Evolutionary conservation across 2,797 vertebrate species (phyloP).

Genomic region (Pristis pectinata): DNA sequence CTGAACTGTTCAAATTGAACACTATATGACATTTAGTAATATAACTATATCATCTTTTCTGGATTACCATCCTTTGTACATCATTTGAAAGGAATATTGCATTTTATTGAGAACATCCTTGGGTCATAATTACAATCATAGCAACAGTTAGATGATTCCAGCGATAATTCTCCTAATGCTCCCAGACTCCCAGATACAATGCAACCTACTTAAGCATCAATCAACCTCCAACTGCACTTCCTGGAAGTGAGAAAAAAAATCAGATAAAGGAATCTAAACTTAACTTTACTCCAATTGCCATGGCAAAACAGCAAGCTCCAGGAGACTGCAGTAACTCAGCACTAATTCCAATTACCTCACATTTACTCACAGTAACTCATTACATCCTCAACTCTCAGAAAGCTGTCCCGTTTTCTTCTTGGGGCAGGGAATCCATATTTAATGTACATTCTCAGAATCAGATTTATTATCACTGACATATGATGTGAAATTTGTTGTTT

Average conservation of each 20-base stretch:
- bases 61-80: background rate
- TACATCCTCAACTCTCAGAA: background rate
- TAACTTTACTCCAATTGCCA: background rate
- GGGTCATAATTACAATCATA: background rate
- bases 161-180: background rate
- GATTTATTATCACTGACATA: too few relatives aligned
- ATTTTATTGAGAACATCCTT: background rate
- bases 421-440: background rate
- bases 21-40: background rate
- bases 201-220: background rate
- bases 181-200: background rate
- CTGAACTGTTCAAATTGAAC: background rate
- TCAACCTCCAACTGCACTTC: background rate
- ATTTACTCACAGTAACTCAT: background rate
- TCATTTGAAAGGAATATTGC: background rate
- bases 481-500: too few relatives aligned
- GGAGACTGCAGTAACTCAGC: background rate
- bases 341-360: background rate
- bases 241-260: background rate
- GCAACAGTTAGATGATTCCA: background rate
- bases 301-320: background rate
- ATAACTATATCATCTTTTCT: background rate
- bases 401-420: background rate
- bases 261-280: background rate
- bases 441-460: too few relatives aligned